Evolutionary conservation across 2,797 vertebrate species (phyloP), one percentile per base, ranked within the genome.

Genomic region (Anisognathus igniventris): DNA sequence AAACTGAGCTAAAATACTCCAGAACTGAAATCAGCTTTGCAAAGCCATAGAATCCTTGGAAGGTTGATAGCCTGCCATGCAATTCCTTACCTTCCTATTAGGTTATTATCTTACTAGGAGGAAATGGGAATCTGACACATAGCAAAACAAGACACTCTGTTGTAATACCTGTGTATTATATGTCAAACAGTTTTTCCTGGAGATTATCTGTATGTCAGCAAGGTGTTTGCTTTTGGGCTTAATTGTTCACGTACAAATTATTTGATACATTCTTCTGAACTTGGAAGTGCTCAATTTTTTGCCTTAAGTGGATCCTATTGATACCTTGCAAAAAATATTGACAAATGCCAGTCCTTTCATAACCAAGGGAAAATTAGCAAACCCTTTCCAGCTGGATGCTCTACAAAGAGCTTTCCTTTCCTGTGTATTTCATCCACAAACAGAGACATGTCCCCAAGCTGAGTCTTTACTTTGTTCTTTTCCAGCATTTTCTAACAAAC

Each of bases 141-240:
- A 58, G 70, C 56, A 60, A 67, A 92, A 48, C 67, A 76, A 86
- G 74, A 27, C 21, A 20, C 30, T 28, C 3, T 88, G 51, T 70
- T 86, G 44, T 39, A 66, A 76, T 74, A 76, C 5, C 51, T 66
- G 12, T 27, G 10, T 53, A 18, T 58, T 42, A 6, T 15, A 47
- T 42, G 18, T 30, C 80, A 65, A 31, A n/a, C n/a, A 71, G 21
- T 14, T 95, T 92, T 67, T 25, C 67, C 53, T 40, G 25, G 8
- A 11, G 44, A 74, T 28, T 39, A 76, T 58, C 51, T 9, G 4
- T 28, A 14, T 45, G n/a, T 57, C 61, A 86, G 61, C 53, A 51
- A 65, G 65, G 19, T 67, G 31, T 86, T 93, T 90, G 79, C 61
- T 83, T 71, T 83, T 61, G 18, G 65, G 12, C 86, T 87, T 83